Base-by-base conservation (phyloP, 2,113 vertebrate species). In the Silurus asotus region DNA sequence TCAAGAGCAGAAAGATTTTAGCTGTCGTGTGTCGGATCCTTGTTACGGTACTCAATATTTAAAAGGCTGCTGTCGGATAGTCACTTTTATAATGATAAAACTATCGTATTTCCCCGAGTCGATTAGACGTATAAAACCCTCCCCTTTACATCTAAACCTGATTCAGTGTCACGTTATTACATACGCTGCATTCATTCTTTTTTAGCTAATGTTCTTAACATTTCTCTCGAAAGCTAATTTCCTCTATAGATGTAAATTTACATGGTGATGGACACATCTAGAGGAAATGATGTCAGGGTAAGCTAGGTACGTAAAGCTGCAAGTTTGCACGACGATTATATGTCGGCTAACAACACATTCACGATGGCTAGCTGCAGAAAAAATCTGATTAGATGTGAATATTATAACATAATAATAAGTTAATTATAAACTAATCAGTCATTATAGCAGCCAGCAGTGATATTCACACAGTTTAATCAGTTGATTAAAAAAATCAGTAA, bases 31-130 rank as follows among this genome's bases (percentile, higher is more conserved):
- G 51, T 56, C 5, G 51, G 11, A 77, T 77, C 37, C 7, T 62
- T 74, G 61, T 83, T 48, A 37, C 65, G 59, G 59, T 77, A 84
- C 48, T 77, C 49, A 53, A 53, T 62, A 76, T 20, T 76, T 8
- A 84, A 76, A 84, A 72, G 70, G 83, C 83, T 84, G 70, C 58
- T 84, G 19, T 11, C 55, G 62, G 69, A 28, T 15, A 48, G 51
- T 23, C 28, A 49, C 28, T 2, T 19, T 49, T 53, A 56, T 69
- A 25, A 23, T 8, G 6, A 45, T 72, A 14, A 2, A 37, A 56
- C 55, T 49, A 51, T 0, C 20, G 20, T 17, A 28, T 58, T 78
- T 37, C 20, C 20, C 8, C 2, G 3, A 5, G n/a, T 77, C 75
- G 55, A 5, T 53, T 23, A 25, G 49, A 55, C 2, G 53, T 56